Evolutionary conservation across 1,140 invertebrate species (phyloP).

Genomic region (Aphelinus certus): DNA sequence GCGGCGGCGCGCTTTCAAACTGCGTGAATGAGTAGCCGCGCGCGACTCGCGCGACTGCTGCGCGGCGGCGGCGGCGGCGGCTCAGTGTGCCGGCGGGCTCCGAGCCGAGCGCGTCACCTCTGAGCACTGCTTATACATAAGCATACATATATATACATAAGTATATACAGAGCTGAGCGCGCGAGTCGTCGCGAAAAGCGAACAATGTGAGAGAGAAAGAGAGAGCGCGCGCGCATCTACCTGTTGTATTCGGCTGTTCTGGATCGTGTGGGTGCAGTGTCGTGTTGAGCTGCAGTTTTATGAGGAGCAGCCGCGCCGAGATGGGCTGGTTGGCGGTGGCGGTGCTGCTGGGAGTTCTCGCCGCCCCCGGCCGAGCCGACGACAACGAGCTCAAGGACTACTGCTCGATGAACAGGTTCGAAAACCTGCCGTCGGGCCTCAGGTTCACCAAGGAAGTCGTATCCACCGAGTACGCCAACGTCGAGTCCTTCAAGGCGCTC

Average conservation of each 20-base stretch:
- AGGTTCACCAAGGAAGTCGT: slow-evolving; percentile 78
- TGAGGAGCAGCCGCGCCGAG: too few species aligned
- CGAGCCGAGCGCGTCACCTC: not conserved
- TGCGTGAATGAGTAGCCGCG: not conserved
- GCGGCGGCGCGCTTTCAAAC: not conserved
- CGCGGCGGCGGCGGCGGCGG: not conserved
- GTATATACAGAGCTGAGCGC: too few species aligned
- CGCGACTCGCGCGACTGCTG: too few species aligned
- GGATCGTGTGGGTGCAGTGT: too few species aligned
- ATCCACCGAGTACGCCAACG: slow-evolving; percentile 72
- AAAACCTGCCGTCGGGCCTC: slow-evolving; percentile 61
- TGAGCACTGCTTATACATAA: too few species aligned
- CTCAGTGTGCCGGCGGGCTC: slow-evolving; percentile 18
- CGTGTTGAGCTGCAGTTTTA: too few species aligned
- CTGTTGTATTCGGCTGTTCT: too few species aligned
- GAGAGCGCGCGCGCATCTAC: too few species aligned
- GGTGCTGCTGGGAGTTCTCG: not conserved
- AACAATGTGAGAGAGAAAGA: too few species aligned
- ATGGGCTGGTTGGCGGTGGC: not conserved
- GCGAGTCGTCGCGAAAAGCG: too few species aligned
- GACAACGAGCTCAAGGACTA: slow-evolving; percentile 61
- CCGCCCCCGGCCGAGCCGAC: slow-evolving; percentile 20
- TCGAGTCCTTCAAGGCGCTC: slow-evolving; percentile 76
- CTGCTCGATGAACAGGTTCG: slow-evolving; percentile 59
- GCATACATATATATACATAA: too few species aligned